Evolutionary conservation across 2,113 vertebrate genomes (phyloP).

Genomic region (Scartelaos histophorus): DNA sequence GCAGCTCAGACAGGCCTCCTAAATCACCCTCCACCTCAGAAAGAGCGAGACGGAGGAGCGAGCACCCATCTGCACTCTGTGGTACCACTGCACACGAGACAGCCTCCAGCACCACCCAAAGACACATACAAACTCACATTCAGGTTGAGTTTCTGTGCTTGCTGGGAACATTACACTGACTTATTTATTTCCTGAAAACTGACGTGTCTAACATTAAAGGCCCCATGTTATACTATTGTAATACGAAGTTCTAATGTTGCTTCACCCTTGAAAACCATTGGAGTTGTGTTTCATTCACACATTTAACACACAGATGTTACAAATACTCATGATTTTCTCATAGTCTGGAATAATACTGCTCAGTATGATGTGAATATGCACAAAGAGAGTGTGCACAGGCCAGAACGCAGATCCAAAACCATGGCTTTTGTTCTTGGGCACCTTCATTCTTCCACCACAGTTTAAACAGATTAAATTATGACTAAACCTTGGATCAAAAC

Average conservation of each 20-base stretch:
- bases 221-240: no score
- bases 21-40: conserved; percentile 65
- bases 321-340: conserved; percentile 43
- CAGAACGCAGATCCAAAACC: conserved; percentile 29
- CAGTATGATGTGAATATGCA: conserved; percentile 63
- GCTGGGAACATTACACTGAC: no score
- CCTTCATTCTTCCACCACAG: no score
- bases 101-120: neutral
- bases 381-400: conserved; percentile 33
- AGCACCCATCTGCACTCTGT: conserved; percentile 36
- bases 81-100: conserved; percentile 6
- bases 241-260: no score
- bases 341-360: conserved; percentile 57
- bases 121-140: conserved; percentile 4
- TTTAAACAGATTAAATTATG: neutral
- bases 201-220: no score
- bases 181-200: no score
- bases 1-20: conserved; percentile 61
- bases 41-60: conserved; percentile 64
- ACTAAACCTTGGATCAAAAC: neutral
- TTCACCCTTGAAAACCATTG: no score
- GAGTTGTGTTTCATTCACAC: neutral
- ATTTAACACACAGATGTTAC: neutral
- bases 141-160: no score
- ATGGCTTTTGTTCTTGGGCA: conserved; percentile 38